Evolutionary conservation across 2,113 vertebrate genomes (phyloP).

Genomic region (Hemiscyllium ocellatum): DNA sequence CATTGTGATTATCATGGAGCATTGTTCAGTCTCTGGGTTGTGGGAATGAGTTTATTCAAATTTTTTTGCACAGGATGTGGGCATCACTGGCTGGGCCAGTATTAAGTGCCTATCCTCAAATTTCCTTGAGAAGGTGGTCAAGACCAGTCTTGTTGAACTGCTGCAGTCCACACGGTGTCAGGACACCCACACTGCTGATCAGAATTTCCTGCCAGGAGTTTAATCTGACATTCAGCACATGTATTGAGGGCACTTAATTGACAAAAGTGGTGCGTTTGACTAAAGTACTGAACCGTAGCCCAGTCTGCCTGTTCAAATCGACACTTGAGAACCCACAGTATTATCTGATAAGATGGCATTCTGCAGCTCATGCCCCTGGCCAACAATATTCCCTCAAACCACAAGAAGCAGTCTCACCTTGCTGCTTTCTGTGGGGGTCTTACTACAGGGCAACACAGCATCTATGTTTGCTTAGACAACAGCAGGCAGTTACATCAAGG

Average conservation of each 20-base stretch:
- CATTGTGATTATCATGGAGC: not conserved
- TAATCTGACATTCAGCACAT: not conserved
- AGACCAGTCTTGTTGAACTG: not conserved
- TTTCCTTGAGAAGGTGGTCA: not conserved
- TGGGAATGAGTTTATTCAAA: not conserved
- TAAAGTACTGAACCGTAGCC: not conserved
- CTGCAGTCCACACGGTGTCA: not conserved
- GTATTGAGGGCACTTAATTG: not conserved
- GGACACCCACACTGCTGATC: not conserved
- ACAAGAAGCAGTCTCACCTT: not conserved
- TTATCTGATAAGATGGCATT: not conserved
- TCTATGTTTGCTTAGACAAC: not conserved
- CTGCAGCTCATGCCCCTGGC: not conserved
- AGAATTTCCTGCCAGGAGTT: not conserved
- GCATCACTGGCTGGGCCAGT: not conserved
- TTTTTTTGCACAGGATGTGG: not conserved
- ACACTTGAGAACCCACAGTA: not conserved
- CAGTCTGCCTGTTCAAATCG: not conserved
- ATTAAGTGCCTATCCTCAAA: not conserved
- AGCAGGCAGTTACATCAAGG: slow-evolving; percentile 15
- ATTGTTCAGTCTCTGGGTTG: not conserved
- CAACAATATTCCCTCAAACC: not conserved
- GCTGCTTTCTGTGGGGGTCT: not conserved
- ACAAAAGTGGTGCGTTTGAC: not conserved
- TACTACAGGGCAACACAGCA: not conserved